Evolutionary conservation across 2,888 invertebrate species (phyloP), one percentile per base, ranked within the genome.

Genomic region (Drosophila koepferae): DNA sequence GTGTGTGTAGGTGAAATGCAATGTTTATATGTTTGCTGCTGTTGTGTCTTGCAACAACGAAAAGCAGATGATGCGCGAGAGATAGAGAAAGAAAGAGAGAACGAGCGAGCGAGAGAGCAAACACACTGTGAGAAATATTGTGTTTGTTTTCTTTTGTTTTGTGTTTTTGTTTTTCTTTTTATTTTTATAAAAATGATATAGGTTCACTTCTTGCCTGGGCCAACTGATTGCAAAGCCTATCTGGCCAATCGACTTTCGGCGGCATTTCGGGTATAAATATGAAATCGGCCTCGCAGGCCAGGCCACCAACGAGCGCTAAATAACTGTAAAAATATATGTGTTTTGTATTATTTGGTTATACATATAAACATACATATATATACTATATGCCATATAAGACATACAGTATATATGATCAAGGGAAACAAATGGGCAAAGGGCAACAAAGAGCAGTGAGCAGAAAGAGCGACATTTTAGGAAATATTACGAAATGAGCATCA

Each of bases 181-280:
- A 2, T 18, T 34, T 51, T 1, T 20, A 63, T n/a, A 44, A 34
- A 46, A 44, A 4, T 43, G 48, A 54, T 38, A 28, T 36, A 41
- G n/a, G 72, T 81, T 74, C 56, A 72, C 72, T 74, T 89, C 93
- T 93, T 95, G 95, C 95, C 95, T 95, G 95, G 91, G 94, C 94
- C 92, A 97, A 94, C 93, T 96, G 96, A 92, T 94, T 94, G 94
- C 97, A 97, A 86, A 97, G 94, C 91, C 95, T 95, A 87, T 95
- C 95, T 86, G 95, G 95, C 97, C 97, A 97, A 93, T 96, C 96
- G 75, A 93, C 93, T 87, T 90, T 96, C 91, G 97, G 96, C 91
- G 98, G 97, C 94, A 96, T 96, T 94, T 98, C 97, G 84, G 97
- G 97, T 93, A 97, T 96, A 94, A 98, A 98, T 92, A 96, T 95